A percentile compares a stretch with the other conserved stretches of the same genome.
phyloP scores from a whole-genome alignment of 1,140 invertebrate species.

The Trachelipus rathkii region DNA sequence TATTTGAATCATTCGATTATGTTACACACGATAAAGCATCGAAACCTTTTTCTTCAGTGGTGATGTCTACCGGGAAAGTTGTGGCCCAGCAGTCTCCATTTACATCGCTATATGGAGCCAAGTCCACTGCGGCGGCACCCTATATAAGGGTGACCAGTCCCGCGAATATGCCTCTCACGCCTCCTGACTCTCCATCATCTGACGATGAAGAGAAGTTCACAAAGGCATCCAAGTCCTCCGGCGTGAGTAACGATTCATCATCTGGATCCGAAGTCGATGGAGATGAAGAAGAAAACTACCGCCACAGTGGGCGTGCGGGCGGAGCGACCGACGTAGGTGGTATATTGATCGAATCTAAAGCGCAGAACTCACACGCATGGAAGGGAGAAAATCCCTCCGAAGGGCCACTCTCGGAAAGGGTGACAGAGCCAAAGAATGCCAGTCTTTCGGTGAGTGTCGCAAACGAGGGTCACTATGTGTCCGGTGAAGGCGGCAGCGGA shows the following conservation, averaged over 20 bases:
- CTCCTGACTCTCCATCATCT: not conserved
- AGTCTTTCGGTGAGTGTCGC: not conserved
- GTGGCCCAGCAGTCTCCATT: not conserved
- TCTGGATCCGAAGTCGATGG: not conserved
- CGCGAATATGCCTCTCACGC: not conserved
- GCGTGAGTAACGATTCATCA: not conserved
- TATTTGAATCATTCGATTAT: not conserved
- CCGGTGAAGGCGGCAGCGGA: constrained; percentile 2
- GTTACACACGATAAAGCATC: not conserved
- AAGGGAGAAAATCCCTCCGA: not conserved
- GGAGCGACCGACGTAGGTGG: not conserved
- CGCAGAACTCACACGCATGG: not conserved
- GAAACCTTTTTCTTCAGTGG: not conserved
- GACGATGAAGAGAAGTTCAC: not conserved
- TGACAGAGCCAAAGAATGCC: not conserved
- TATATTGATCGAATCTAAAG: not conserved
- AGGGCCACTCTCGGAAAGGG: not conserved
- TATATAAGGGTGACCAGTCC: not conserved
- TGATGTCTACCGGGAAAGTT: not conserved
- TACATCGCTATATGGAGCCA: not conserved
- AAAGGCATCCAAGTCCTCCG: not conserved
- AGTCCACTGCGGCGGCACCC: not conserved
- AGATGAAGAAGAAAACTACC: not conserved
- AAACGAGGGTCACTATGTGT: not conserved
- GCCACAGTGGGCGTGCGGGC: not conserved